Evolutionary conservation across 1,140 invertebrate species (phyloP).

Genomic region (Zaprionus inermis): DNA sequence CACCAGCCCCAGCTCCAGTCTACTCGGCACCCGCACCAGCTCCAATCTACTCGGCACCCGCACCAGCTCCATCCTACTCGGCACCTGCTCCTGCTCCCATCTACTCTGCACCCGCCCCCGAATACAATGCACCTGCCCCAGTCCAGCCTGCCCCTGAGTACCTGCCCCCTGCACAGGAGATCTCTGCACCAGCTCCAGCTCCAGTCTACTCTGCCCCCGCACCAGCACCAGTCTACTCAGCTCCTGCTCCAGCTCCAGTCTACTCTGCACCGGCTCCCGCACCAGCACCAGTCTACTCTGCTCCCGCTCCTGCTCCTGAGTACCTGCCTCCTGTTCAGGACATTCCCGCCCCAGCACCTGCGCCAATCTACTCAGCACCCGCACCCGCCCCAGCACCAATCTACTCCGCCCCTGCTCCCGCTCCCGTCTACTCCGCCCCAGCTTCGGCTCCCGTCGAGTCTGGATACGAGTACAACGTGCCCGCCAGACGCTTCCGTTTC

Average conservation of each 20-base stretch:
- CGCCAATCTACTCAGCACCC: slow-evolving; percentile 45
- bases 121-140: slow-evolving; percentile 32
- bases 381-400: slow-evolving; percentile 40
- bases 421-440: slow-evolving; percentile 51
- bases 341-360: slow-evolving; percentile 33
- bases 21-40: slow-evolving; percentile 61
- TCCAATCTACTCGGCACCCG: slow-evolving; percentile 52
- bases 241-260: slow-evolving; percentile 24
- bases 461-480: slow-evolving; percentile 76
- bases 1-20: slow-evolving; percentile 42
- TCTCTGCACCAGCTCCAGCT: slow-evolving; percentile 39
- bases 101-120: slow-evolving; percentile 52
- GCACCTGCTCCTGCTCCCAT: slow-evolving; percentile 50
- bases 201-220: slow-evolving; percentile 41
- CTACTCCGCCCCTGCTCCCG: slow-evolving; percentile 31
- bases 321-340: slow-evolving; percentile 35
- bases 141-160: slow-evolving; percentile 25
- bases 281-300: slow-evolving; percentile 29
- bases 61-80: slow-evolving; percentile 52
- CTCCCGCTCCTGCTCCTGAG: slow-evolving; percentile 41
- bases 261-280: slow-evolving; percentile 47
- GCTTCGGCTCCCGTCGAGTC: slow-evolving; percentile 32
- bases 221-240: slow-evolving; percentile 36
- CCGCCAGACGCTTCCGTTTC: slow-evolving; percentile 79
- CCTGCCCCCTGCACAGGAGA: slow-evolving; percentile 27